Percentiles rank a stretch among this genome's conserved stretches.
Evolutionary conservation across 2,888 invertebrate species (phyloP).

Genomic region (Drosophila anomalata): DNA sequence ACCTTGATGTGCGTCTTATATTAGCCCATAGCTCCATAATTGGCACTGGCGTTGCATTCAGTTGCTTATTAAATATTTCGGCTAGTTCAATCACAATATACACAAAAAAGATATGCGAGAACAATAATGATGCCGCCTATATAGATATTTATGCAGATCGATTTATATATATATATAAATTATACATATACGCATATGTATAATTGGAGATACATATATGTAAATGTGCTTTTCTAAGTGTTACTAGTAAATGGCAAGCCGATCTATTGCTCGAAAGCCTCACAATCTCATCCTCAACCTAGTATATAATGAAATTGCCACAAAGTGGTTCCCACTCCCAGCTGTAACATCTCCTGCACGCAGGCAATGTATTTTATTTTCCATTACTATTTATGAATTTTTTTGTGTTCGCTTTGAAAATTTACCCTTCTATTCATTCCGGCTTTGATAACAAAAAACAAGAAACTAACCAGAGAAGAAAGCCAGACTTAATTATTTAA

Average conservation of each 20-base stretch:
- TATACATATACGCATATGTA: slow-evolving; percentile 51
- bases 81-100: slow-evolving; percentile 72
- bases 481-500: slow-evolving; percentile 70
- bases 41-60: slow-evolving; percentile 13
- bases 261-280: slow-evolving; percentile 15
- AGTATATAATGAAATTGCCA: slow-evolving; percentile 48
- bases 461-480: slow-evolving; percentile 34
- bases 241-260: slow-evolving; percentile 51
- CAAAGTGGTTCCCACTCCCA: slow-evolving; percentile 39
- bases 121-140: slow-evolving; percentile 75
- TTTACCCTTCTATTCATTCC: slow-evolving; percentile 70
- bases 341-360: slow-evolving; percentile 35
- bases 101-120: slow-evolving; percentile 51
- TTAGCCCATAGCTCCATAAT: not conserved
- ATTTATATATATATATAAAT: slow-evolving; percentile 64
- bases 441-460: slow-evolving; percentile 58
- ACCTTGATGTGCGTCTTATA: slow-evolving; percentile 5
- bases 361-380: slow-evolving; percentile 36
- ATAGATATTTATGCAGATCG: slow-evolving; percentile 70
- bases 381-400: slow-evolving; percentile 41
- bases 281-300: slow-evolving; percentile 24
- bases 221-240: slow-evolving; percentile 58
- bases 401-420: slow-evolving; percentile 40
- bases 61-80: slow-evolving; percentile 71
- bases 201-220: slow-evolving; percentile 21